A percentile compares a stretch with the other conserved stretches of the same genome.
Conservation (phyloP, 2,888 invertebrate genomes). For the Thera obeliscata region DNA sequence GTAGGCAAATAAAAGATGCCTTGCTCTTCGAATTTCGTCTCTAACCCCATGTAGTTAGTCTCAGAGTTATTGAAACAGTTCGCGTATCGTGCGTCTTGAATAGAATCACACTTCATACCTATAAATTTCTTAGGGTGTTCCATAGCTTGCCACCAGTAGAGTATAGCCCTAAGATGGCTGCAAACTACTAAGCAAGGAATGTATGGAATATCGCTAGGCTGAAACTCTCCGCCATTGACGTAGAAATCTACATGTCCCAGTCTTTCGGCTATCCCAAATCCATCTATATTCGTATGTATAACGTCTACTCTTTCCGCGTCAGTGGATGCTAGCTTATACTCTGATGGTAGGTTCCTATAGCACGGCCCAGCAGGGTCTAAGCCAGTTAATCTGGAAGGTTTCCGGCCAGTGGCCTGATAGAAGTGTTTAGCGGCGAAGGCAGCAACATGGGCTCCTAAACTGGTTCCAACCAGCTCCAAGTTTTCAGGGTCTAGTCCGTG, state of each 20-base stretch:
- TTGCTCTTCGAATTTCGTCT: slow-evolving; percentile 62
- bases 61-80: slow-evolving; percentile 66
- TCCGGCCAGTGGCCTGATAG: slow-evolving; percentile 63
- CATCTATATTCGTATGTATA: slow-evolving; percentile 76
- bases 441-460: slow-evolving; percentile 70
- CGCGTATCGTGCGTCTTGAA: slow-evolving; percentile 71
- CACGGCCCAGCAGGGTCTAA: slow-evolving; percentile 78
- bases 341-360: slow-evolving; percentile 58
- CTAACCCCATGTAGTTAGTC: slow-evolving; percentile 65
- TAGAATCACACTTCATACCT: slow-evolving; percentile 62
- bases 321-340: slow-evolving; percentile 54
- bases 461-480: slow-evolving; percentile 69
- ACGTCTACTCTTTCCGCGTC: slow-evolving; percentile 68
- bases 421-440: slow-evolving; percentile 68
- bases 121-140: slow-evolving; percentile 76
- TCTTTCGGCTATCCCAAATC: slow-evolving; percentile 73
- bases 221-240: slow-evolving; percentile 75
- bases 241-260: slow-evolving; percentile 74
- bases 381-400: slow-evolving; percentile 67
- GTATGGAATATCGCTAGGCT: slow-evolving; percentile 68
- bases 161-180: slow-evolving; percentile 62
- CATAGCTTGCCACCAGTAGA: slow-evolving; percentile 76
- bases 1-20: slow-evolving; percentile 73
- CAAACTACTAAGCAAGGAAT: slow-evolving; percentile 72
- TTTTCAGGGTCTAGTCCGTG: slow-evolving; percentile 63